phyloP scores from a whole-genome alignment of 1,140 invertebrate species.

The Eueides isabella region DNA sequence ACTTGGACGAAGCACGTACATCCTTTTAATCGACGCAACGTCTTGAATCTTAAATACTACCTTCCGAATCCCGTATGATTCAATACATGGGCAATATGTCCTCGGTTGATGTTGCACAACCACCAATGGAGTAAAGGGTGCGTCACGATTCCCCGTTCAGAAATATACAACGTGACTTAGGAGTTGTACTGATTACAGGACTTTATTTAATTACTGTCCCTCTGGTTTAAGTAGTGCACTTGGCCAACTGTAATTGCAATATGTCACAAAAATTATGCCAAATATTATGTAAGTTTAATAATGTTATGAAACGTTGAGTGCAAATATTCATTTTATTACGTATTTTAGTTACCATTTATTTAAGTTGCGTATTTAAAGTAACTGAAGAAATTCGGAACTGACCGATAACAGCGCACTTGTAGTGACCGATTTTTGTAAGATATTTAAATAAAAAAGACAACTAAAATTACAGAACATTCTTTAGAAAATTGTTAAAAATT shows the following conservation, averaged over 20 bases:
- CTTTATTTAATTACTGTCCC: conserved; percentile 43
- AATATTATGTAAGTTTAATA: conserved; percentile 25
- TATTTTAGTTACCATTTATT: conserved; percentile 2
- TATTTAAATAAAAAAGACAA: background rate
- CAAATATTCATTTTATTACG: conserved; percentile 6
- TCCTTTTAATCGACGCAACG: conserved; percentile 44
- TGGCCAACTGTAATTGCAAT: background rate
- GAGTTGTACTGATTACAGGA: background rate
- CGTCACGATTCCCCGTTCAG: conserved; percentile 50
- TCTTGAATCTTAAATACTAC: conserved; percentile 43
- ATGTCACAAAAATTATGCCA: conserved; percentile 16
- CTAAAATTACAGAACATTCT: background rate
- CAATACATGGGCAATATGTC: conserved; percentile 45
- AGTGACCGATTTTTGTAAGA: background rate
- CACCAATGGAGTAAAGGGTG: conserved; percentile 50
- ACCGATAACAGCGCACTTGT: background rate
- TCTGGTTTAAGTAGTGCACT: background rate
- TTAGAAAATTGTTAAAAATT: background rate
- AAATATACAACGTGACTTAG: conserved; percentile 54
- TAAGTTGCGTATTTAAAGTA: background rate
- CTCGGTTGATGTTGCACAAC: conserved; percentile 58
- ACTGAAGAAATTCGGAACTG: background rate
- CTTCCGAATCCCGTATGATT: conserved; percentile 51
- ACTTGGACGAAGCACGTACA: conserved; percentile 44
- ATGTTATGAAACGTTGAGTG: conserved; percentile 13